A percentile compares a stretch with the other conserved stretches of the same genome.
Evolutionary conservation across 1,140 invertebrate species (phyloP).

Genomic region (Pentalonia nigronervosa): DNA sequence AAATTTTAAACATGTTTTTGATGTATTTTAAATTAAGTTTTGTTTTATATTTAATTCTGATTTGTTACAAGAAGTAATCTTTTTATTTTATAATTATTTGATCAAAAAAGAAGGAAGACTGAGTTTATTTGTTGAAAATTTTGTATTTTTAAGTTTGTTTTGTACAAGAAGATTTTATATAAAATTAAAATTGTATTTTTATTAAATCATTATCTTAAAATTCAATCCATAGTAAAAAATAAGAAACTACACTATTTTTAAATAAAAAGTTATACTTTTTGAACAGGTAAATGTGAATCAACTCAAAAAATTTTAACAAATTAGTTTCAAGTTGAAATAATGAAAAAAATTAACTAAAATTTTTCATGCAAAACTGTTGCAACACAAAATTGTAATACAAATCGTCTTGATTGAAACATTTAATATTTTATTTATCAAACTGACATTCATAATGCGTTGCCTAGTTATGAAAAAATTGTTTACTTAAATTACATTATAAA

Average conservation of each 20-base stretch:
- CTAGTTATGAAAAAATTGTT: constrained; percentile 4
- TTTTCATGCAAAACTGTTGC: not conserved
- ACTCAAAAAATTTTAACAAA: constrained; percentile 21
- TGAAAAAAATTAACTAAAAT: not conserved
- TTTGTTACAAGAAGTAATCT: not conserved
- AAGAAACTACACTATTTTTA: constrained; percentile 38
- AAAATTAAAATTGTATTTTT: too few relatives aligned
- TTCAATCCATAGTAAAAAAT: constrained; percentile 2
- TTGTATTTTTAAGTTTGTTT: not conserved
- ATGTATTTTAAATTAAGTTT: too few relatives aligned
- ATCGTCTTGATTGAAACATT: not conserved
- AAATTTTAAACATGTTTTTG: too few relatives aligned
- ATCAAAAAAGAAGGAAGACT: not conserved
- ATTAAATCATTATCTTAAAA: not conserved
- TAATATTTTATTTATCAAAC: not conserved
- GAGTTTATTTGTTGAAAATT: not conserved
- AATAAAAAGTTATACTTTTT: constrained; percentile 25
- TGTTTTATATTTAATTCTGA: too few relatives aligned
- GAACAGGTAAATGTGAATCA: constrained; percentile 31
- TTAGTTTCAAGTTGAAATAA: constrained; percentile 20
- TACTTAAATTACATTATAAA: not conserved
- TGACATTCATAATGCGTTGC: not conserved
- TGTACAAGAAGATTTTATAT: constrained; percentile 14
- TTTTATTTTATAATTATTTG: constrained; percentile 13
- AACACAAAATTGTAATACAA: not conserved